A percentile compares a stretch with the other conserved stretches of the same genome.
These are phyloP conservation scores for Drosophila bocki DNA, from an alignment of 1,140 invertebrate genomes.

Conservation along the genomic window DNA sequence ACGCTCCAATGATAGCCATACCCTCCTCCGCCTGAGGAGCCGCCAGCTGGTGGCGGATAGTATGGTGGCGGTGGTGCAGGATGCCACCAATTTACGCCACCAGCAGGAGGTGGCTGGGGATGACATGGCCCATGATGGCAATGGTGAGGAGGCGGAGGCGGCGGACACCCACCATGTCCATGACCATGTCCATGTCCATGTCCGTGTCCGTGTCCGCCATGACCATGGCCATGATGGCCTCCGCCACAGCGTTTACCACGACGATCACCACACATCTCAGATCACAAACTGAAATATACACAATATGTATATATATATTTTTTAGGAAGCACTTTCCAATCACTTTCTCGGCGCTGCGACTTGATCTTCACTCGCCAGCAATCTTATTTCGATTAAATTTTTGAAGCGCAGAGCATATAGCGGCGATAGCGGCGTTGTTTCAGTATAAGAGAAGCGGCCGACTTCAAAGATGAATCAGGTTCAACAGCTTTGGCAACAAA, in stretches of 20 bases:
- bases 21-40: not conserved
- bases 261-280: conserved; percentile 1
- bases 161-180: not conserved
- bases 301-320: not conserved
- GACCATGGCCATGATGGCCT: not conserved
- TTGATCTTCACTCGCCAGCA: conserved; percentile 7
- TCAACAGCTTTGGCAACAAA: conserved; percentile 1
- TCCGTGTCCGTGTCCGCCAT: not conserved
- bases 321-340: conserved; percentile 3
- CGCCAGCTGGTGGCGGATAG: conserved; percentile 1
- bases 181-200: not conserved
- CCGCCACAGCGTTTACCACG: conserved; percentile 1
- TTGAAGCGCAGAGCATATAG: conserved; percentile 1
- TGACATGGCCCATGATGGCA: no score
- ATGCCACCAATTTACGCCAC: no score
- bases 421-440: conserved; percentile 7
- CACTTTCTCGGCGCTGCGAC: not conserved
- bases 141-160: not conserved
- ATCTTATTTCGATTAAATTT: conserved; percentile 6
- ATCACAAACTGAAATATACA: conserved; percentile 9
- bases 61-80: not conserved
- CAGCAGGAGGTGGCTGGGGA: no score
- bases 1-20: conserved; percentile 6
- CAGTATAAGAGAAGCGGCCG: conserved; percentile 4
- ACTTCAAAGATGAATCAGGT: conserved; percentile 3